These are phyloP conservation scores for Pollenia labialis DNA, from an alignment of 2,888 invertebrate species.

Conservation along the genomic window DNA sequence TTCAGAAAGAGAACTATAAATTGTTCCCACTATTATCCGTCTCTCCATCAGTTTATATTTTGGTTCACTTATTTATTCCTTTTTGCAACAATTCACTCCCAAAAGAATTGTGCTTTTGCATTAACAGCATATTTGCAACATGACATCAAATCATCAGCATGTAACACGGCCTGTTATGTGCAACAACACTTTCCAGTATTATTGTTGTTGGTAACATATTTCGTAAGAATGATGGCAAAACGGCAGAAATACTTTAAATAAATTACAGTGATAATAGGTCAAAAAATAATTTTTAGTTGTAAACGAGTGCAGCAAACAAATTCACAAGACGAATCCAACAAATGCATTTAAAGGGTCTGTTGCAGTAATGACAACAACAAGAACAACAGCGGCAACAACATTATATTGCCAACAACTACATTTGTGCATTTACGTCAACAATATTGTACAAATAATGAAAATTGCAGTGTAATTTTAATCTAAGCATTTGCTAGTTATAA, in stretches of 20 bases:
- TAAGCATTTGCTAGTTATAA: slow-evolving; percentile 35
- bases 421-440: slow-evolving; percentile 18
- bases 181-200: slow-evolving; percentile 33
- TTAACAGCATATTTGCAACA: slow-evolving; percentile 52
- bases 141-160: slow-evolving; percentile 67
- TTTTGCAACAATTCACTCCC: not conserved
- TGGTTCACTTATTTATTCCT: not conserved
- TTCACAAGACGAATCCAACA: slow-evolving; percentile 38
- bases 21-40: slow-evolving; percentile 46
- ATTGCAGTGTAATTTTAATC: slow-evolving; percentile 40
- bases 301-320: slow-evolving; percentile 43
- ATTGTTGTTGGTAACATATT: slow-evolving; percentile 46
- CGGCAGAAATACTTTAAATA: slow-evolving; percentile 66
- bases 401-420: not conserved
- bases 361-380: slow-evolving; percentile 2
- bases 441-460: slow-evolving; percentile 45
- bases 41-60: not conserved
- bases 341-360: slow-evolving; percentile 57
- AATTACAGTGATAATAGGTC: slow-evolving; percentile 73
- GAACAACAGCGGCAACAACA: slow-evolving; percentile 6
- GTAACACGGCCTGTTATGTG: slow-evolving; percentile 49
- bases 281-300: slow-evolving; percentile 65
- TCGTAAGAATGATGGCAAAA: slow-evolving; percentile 36
- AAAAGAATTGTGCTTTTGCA: slow-evolving; percentile 13
- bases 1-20: not conserved